phyloP scores from a whole-genome alignment of 1,140 invertebrate genomes.

The Caenorhabditis briggsae region DNA sequence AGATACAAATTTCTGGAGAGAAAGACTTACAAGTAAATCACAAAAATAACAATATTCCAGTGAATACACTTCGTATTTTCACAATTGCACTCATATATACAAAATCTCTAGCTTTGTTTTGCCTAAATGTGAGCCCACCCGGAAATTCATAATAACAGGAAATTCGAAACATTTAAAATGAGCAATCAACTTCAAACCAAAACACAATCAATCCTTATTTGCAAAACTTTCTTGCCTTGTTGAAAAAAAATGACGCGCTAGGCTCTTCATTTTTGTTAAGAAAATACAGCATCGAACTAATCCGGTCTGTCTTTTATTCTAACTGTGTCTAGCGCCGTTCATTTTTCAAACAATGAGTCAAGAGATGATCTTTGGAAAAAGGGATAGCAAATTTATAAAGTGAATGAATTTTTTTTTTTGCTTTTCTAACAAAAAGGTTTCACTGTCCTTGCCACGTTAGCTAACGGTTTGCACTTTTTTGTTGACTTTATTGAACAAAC shows the following conservation, averaged over 20 bases:
- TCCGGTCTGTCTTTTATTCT: neutral
- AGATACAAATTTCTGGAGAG: too few relatives aligned
- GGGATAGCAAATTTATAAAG: neutral
- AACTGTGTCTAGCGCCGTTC: neutral
- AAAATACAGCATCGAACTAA: conserved; percentile 2
- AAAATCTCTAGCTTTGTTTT: too few relatives aligned
- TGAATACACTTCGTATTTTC: too few relatives aligned
- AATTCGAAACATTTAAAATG: neutral
- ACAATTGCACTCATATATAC: too few relatives aligned
- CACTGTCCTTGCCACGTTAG: conserved; percentile 5
- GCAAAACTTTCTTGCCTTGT: neutral
- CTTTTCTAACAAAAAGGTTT: neutral
- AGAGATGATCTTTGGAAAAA: conserved; percentile 40
- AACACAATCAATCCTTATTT: conserved; percentile 8
- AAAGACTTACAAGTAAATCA: too few relatives aligned
- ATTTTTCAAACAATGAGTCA: conserved; percentile 27
- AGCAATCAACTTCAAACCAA: neutral
- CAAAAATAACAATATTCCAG: too few relatives aligned
- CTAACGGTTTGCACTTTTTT: conserved; percentile 37
- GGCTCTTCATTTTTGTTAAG: conserved; percentile 26
- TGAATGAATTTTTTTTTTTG: neutral
- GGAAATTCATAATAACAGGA: neutral
- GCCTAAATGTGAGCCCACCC: too few relatives aligned
- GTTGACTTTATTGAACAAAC: conserved; percentile 45
- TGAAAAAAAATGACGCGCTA: conserved; percentile 11